A percentile compares a stretch with the other conserved stretches of the same genome.
Evolutionary conservation across 2,113 vertebrate species (phyloP).

Genomic region (Grallaria varia): DNA sequence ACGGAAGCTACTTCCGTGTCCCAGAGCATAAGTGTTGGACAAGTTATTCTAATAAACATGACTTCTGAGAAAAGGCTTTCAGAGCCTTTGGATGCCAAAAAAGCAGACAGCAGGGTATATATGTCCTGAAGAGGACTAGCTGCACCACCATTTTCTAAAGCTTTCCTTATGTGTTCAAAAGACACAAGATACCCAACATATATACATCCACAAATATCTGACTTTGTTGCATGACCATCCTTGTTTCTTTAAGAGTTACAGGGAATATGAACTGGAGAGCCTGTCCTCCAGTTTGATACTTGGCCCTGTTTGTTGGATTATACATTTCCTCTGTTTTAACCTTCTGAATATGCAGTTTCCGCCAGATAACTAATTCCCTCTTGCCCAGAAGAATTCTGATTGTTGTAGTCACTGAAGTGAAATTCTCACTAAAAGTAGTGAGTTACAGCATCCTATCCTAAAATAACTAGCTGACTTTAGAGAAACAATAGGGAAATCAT

Average conservation of each 20-base stretch:
- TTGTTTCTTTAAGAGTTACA: neutral
- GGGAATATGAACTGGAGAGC: neutral
- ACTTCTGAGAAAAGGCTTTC: neutral
- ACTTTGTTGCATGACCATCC: neutral
- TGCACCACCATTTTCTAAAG: neutral
- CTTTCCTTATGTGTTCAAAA: neutral
- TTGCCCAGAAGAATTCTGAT: neutral
- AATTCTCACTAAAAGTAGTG: neutral
- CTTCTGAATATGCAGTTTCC: neutral
- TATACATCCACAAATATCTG: neutral
- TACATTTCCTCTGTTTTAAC: neutral
- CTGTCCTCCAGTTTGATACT: neutral
- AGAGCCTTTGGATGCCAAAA: neutral
- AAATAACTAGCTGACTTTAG: neutral
- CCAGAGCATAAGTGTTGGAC: neutral
- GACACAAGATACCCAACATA: neutral
- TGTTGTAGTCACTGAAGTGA: neutral
- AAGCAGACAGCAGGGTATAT: neutral
- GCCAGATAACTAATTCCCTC: neutral
- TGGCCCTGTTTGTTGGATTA: neutral
- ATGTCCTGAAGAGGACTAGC: neutral
- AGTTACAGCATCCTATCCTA: neutral
- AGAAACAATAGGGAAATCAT: neutral
- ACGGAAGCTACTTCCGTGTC: neutral
- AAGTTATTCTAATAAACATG: neutral